phyloP scores from a whole-genome alignment of 2,797 vertebrate species.

The Etheostoma perlongum region DNA sequence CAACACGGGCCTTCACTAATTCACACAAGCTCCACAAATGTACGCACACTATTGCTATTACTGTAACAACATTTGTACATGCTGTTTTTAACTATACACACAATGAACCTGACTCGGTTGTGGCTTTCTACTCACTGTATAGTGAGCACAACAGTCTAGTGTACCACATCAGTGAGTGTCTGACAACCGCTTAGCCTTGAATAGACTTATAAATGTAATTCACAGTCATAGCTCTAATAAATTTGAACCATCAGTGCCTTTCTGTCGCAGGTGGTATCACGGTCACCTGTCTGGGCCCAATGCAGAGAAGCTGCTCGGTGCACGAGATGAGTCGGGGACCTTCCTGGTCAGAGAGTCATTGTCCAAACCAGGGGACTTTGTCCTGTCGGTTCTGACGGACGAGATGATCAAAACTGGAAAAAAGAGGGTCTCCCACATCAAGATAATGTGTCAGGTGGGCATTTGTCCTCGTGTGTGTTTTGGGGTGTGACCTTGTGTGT shows the following conservation, averaged over 20 bases:
- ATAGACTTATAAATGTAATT: background rate
- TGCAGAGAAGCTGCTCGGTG: conserved; percentile 91
- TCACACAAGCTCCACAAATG: background rate
- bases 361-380: conserved; percentile 96
- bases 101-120: conserved; percentile 2
- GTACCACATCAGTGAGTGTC: conserved; percentile 26
- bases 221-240: background rate
- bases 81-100: conserved; percentile 21
- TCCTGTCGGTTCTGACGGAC: conserved; percentile 91
- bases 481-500: conserved; percentile 8
- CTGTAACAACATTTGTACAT: conserved; percentile 7
- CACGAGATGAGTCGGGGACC: conserved; percentile 89
- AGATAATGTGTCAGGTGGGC: conserved; percentile 94
- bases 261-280: conserved; percentile 92
- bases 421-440: conserved; percentile 93
- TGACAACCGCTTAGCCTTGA: conserved; percentile 11
- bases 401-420: conserved; percentile 81
- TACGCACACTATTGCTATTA: background rate
- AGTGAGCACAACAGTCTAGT: background rate
- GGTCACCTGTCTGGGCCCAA: conserved; percentile 93
- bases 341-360: conserved; percentile 96
- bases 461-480: background rate
- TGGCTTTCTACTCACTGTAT: conserved; percentile 31
- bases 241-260: background rate
- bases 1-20: conserved; percentile 42